Base-by-base conservation (phyloP, 1,140 invertebrate species). In the Riptortus pedestris region DNA sequence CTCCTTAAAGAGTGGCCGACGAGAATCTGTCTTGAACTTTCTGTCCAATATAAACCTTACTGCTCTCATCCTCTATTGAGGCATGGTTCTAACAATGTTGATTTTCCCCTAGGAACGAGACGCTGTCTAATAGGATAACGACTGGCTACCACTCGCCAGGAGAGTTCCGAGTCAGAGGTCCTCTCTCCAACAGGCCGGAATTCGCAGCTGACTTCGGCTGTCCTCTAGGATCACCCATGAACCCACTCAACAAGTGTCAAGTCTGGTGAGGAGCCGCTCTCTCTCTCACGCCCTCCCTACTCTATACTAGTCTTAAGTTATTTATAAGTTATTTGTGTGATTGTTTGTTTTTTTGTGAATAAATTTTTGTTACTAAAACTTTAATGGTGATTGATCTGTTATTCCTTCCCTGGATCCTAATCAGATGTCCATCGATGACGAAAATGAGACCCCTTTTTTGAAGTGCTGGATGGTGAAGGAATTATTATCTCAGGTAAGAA, bases 201-300 rank as follows among this genome's bases (percentile, higher is more conserved):
- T 98, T 97, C 75, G 78, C 89, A 0, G 74, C 79, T 62, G 91
- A 93, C 74, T 97, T 93, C 76, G 84, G 87, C 52, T 98, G 94
- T 75, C 85, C 88, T 0, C 62, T 78, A 0, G 86, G 85, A 1
- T 84, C 86, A 0, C 82, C 79, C 24, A 93, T 96, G 91, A 96
- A 96, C 75, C 91, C 93, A 0, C 70, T 74, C 16, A 79, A 90
- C 0, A 96, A 95, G 73, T 98, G 94, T 77, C 78, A 80, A 71
- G 84, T 89, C n/a, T 88, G 87, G 87, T 89, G 51, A 38, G 16
- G 24, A 24, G 20, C 12, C 16, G 16, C 18, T 55, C 51, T 24
- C 18, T 26, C 22, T 55, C 24, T 22, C 24, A 14, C 24, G 18
- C 26, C 24, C 26, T 20, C 24, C 51, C 24, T 22, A 24, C 18